phyloP scores from a whole-genome alignment of 2,113 vertebrate genomes.

The Diadophis punctatus region DNA sequence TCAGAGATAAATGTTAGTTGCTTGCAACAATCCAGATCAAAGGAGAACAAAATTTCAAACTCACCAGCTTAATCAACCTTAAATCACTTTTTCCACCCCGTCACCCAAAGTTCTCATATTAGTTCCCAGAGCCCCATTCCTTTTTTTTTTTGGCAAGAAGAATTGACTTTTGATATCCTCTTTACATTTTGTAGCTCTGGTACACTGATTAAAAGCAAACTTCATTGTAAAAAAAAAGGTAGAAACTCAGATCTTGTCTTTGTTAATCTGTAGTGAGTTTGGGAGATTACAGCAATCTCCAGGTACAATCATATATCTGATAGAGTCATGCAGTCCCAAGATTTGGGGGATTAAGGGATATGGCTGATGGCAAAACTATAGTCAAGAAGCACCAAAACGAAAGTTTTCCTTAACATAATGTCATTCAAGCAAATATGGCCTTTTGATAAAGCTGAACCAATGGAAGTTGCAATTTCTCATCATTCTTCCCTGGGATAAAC shows the following conservation, averaged over 20 bases:
- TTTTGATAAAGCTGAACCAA: background rate
- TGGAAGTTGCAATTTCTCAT: too few species aligned
- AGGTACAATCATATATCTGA: background rate
- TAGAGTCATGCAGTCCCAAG: background rate
- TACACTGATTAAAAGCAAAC: background rate
- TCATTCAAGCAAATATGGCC: too few species aligned
- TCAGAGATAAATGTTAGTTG: background rate
- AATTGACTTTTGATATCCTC: background rate
- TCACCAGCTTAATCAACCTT: background rate
- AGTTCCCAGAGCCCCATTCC: background rate
- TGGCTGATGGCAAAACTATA: background rate
- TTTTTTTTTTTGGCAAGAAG: background rate
- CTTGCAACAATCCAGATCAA: background rate
- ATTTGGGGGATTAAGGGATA: too few species aligned
- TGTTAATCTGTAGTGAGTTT: background rate
- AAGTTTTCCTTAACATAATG: background rate
- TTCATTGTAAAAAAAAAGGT: too few species aligned
- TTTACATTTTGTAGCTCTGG: background rate
- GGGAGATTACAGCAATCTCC: background rate
- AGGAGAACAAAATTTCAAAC: background rate
- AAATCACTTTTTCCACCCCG: background rate
- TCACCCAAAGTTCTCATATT: background rate
- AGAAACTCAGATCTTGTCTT: background rate
- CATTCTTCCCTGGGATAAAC: background rate
- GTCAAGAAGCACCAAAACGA: background rate